Percentiles rank a stretch among this genome's conserved stretches.
Conservation (phyloP, 1,140 invertebrate genomes). For the Macrostomum lignano region DNA sequence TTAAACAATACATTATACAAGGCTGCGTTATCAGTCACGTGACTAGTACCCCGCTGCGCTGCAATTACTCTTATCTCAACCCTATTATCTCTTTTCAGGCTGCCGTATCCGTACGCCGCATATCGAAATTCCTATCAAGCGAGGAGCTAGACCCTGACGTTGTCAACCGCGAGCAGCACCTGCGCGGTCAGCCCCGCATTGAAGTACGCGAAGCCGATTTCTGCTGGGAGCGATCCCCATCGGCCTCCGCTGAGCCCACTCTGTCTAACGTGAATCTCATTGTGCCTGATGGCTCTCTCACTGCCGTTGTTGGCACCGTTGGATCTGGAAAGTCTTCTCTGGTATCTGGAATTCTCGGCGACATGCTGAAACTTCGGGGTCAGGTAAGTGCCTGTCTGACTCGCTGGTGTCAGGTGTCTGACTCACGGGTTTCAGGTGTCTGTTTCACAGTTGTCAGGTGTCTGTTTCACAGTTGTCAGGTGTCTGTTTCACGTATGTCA, state of each 20-base stretch:
- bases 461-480: too few relatives aligned
- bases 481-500: too few relatives aligned
- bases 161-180: background rate
- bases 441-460: background rate
- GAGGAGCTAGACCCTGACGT: background rate
- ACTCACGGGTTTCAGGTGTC: background rate
- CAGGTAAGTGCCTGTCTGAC: conserved; percentile 11
- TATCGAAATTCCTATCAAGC: background rate
- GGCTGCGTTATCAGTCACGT: too few relatives aligned
- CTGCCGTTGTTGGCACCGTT: conserved; percentile 35
- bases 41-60: conserved; percentile 25
- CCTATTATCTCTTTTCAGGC: background rate
- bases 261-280: conserved; percentile 3
- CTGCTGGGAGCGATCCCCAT: background rate
- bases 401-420: background rate
- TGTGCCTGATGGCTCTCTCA: background rate
- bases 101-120: background rate
- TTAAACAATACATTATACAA: too few relatives aligned
- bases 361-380: conserved; percentile 44
- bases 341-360: conserved; percentile 52
- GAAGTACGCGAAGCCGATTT: background rate
- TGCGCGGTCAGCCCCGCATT: background rate
- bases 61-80: background rate
- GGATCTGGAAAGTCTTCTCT: conserved; percentile 65
- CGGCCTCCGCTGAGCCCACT: background rate